These are phyloP conservation scores for Zootermopsis nevadensis DNA, from an alignment of 2,888 invertebrate genomes.

Conservation along the genomic window DNA sequence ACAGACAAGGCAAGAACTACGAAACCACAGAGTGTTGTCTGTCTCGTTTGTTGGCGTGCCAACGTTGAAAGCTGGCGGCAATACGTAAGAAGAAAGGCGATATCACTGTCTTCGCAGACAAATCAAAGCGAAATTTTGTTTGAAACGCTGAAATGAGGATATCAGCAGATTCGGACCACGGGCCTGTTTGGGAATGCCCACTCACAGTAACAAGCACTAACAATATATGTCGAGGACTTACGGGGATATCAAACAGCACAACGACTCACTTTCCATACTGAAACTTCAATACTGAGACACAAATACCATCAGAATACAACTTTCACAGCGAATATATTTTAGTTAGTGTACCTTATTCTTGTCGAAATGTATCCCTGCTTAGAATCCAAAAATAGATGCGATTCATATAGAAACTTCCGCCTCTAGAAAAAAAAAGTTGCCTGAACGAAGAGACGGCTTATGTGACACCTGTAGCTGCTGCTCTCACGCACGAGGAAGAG, in stretches of 20 bases:
- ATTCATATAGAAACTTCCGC: background rate
- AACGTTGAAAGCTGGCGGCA: background rate
- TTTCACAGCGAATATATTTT: too few relatives aligned
- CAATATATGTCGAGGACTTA: too few relatives aligned
- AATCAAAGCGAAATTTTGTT: background rate
- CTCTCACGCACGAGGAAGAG: background rate
- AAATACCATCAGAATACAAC: too few relatives aligned
- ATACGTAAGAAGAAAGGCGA: background rate
- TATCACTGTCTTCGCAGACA: background rate
- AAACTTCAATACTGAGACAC: too few relatives aligned
- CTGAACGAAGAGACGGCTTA: background rate
- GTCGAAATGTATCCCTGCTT: too few relatives aligned
- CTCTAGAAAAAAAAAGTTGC: background rate
- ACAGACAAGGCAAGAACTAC: too few relatives aligned
- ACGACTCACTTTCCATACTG: too few relatives aligned
- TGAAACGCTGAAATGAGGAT: background rate
- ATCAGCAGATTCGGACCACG: background rate
- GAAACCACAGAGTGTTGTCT: background rate
- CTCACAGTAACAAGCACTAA: too few relatives aligned
- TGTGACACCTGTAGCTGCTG: conserved; percentile 16
- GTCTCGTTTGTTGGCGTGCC: background rate
- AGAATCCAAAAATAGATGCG: background rate
- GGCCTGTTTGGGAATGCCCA: too few relatives aligned
- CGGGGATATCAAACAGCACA: too few relatives aligned
- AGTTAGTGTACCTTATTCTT: too few relatives aligned